phyloP scores from a whole-genome alignment of 2,113 vertebrate species.

The Cryptotis parvus region DNA sequence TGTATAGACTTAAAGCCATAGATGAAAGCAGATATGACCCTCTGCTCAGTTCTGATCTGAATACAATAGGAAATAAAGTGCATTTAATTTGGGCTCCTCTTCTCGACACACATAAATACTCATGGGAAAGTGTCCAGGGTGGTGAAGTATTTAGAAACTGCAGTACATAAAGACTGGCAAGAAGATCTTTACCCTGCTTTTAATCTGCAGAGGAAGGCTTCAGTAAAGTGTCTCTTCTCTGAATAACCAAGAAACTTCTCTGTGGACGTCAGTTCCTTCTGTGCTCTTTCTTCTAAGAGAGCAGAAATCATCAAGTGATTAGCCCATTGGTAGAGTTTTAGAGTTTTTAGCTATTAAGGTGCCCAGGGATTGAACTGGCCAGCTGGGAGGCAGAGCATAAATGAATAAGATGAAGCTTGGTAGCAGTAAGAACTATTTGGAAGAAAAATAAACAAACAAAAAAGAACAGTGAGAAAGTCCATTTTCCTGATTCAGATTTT shows the following conservation, averaged over 20 bases:
- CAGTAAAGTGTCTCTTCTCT: background rate
- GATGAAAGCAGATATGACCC: background rate
- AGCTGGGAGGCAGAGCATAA: background rate
- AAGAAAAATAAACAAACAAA: background rate
- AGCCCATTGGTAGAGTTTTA: background rate
- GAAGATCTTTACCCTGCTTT: constrained; percentile 26
- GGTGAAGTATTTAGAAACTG: background rate
- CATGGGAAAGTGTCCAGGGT: background rate
- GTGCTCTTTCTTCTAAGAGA: background rate
- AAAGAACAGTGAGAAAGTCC: background rate
- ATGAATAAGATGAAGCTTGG: background rate
- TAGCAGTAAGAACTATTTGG: background rate
- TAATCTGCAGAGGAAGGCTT: background rate
- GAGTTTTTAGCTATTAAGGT: background rate
- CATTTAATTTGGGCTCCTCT: background rate
- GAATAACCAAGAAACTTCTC: background rate
- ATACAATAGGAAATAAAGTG: background rate
- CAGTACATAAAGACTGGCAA: background rate
- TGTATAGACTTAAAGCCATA: constrained; percentile 25
- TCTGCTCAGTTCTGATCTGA: constrained; percentile 43
- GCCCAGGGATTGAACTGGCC: background rate
- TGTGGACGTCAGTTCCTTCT: background rate
- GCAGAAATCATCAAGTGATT: background rate
- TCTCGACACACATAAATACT: constrained; percentile 34
- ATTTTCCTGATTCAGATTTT: background rate